These are phyloP conservation scores for Napeogenes sylphis DNA, from an alignment of 2,888 invertebrate species.

Conservation along the genomic window DNA sequence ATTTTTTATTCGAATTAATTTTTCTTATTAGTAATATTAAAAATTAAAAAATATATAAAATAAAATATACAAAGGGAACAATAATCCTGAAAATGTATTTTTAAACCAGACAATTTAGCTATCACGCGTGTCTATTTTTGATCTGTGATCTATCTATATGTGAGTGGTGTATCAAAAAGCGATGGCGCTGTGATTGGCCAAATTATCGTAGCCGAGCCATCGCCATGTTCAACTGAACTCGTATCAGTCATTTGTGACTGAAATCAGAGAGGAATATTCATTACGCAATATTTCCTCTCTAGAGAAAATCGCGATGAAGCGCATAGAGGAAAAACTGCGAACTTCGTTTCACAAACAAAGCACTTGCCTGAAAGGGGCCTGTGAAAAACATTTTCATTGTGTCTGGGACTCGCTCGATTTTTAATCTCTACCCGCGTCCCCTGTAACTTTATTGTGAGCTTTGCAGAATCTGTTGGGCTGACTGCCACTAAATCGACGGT, in stretches of 20 bases:
- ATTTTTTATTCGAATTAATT: no score
- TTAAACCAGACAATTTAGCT: background rate
- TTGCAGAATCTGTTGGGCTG: slow-evolving; percentile 52
- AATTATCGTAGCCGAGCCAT: slow-evolving; percentile 18
- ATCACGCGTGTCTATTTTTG: background rate
- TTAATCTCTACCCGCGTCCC: slow-evolving; percentile 67
- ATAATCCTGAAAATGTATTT: background rate
- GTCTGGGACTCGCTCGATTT: slow-evolving; percentile 73
- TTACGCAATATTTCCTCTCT: slow-evolving; percentile 60
- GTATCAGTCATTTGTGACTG: slow-evolving; percentile 29
- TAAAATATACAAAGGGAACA: background rate
- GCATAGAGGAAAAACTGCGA: slow-evolving; percentile 63
- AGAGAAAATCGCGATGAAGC: slow-evolving; percentile 65
- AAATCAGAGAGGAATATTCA: slow-evolving; percentile 59
- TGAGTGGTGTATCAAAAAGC: slow-evolving; percentile 3
- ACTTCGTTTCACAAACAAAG: slow-evolving; percentile 76
- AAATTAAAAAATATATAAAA: no score
- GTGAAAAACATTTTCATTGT: slow-evolving; percentile 76
- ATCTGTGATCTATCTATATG: background rate
- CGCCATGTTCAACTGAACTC: slow-evolving; percentile 18
- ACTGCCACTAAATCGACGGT: slow-evolving; percentile 49
- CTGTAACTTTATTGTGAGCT: slow-evolving; percentile 69
- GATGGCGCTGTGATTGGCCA: slow-evolving; percentile 15
- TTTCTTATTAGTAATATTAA: no score
- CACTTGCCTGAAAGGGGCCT: slow-evolving; percentile 65